phyloP scores from a whole-genome alignment of 2,113 vertebrate species.

The Prinia subflava region DNA sequence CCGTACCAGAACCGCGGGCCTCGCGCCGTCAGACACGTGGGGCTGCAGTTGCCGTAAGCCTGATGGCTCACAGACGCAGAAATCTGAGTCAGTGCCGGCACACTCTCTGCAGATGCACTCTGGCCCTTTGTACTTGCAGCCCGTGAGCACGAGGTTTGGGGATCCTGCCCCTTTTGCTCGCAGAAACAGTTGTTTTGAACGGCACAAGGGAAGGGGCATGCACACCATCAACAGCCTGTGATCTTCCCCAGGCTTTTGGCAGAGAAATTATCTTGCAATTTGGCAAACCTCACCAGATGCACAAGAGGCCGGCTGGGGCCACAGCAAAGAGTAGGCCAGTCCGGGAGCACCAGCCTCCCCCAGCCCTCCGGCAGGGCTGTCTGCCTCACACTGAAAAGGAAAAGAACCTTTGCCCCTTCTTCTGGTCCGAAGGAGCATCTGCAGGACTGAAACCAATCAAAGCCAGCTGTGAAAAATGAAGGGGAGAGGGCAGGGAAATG shows the following conservation, averaged over 20 bases:
- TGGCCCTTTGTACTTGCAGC: not conserved
- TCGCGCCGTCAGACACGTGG: not conserved
- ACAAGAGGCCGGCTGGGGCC: not conserved
- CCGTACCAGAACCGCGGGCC: fast-evolving
- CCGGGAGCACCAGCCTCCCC: not conserved
- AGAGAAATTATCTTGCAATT: slow-evolving; percentile 12
- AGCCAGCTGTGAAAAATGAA: slow-evolving; percentile 73
- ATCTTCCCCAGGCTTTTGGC: slow-evolving; percentile 26
- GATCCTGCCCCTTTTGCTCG: not conserved
- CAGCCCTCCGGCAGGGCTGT: not conserved
- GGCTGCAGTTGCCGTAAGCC: not conserved
- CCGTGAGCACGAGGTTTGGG: not conserved
- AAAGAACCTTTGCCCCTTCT: slow-evolving; percentile 47
- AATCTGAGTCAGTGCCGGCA: not conserved
- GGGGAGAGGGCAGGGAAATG: not conserved
- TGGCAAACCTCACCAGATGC: slow-evolving; percentile 33
- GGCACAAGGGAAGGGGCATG: not conserved
- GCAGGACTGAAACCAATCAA: slow-evolving; percentile 65
- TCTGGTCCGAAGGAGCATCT: slow-evolving; percentile 18
- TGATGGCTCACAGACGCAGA: not conserved
- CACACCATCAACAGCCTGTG: not conserved
- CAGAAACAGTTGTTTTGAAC: not conserved
- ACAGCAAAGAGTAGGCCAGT: not conserved
- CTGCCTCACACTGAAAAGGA: not conserved
- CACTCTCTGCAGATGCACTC: not conserved